phyloP scores from a whole-genome alignment of 2,888 invertebrate genomes.

The Ophion ellenae region DNA sequence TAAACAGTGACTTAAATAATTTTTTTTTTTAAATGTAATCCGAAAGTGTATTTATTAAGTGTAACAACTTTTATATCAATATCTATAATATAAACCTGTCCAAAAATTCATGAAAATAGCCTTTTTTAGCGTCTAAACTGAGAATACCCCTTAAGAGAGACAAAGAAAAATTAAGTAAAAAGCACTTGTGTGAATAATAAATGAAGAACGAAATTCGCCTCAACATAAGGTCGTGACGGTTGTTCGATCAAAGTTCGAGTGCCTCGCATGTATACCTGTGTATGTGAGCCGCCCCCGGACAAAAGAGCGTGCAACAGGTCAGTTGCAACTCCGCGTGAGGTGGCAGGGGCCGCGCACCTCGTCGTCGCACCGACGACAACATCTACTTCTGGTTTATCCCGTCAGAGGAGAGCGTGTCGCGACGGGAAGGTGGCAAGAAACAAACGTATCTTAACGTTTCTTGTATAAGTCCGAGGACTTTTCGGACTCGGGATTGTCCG shows the following conservation, averaged over 20 bases:
- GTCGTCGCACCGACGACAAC: constrained; percentile 48
- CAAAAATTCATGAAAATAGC: no score
- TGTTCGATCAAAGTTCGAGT: background rate
- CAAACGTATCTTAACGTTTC: constrained; percentile 41
- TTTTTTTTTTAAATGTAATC: no score
- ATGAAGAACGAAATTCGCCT: background rate
- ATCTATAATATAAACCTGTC: no score
- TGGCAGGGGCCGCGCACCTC: constrained; percentile 67
- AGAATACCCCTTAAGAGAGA: no score
- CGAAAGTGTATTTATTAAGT: no score
- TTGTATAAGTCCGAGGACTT: constrained; percentile 13
- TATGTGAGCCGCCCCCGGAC: constrained; percentile 67
- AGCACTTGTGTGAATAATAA: background rate
- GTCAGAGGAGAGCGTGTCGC: constrained; percentile 40
- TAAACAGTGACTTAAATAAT: no score
- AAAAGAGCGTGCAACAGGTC: constrained; percentile 81
- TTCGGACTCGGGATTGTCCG: constrained; percentile 20
- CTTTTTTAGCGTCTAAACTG: no score
- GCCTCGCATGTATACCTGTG: constrained; percentile 17
- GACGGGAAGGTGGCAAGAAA: constrained; percentile 49
- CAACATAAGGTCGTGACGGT: background rate
- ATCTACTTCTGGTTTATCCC: constrained; percentile 52
- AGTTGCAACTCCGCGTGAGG: constrained; percentile 66
- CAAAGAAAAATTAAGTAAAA: background rate
- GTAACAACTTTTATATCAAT: no score